These are phyloP conservation scores for Caenorhabditis sp. DNA, from an alignment of 2,888 invertebrate genomes.

Conservation along the genomic window DNA sequence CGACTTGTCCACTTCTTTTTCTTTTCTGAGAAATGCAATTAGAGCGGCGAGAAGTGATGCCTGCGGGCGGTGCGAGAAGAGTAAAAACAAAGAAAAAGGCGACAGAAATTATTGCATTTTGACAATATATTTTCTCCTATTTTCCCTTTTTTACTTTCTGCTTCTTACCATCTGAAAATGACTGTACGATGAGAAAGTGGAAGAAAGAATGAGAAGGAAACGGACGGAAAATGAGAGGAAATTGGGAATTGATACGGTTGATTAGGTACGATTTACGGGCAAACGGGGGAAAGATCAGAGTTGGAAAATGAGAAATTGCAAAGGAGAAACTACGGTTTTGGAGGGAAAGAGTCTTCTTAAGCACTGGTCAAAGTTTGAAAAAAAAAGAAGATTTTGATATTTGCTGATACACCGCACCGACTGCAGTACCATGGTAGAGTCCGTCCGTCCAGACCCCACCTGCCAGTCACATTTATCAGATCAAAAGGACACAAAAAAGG, in stretches of 20 bases:
- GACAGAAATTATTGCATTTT: too few species aligned
- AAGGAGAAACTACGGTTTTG: too few species aligned
- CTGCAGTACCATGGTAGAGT: too few species aligned
- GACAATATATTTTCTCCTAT: too few species aligned
- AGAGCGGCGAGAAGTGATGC: background rate
- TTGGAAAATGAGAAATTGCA: too few species aligned
- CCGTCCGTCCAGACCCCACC: background rate
- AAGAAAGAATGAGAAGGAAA: too few species aligned
- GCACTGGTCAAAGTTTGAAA: too few species aligned
- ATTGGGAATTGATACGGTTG: slow-evolving; percentile 49
- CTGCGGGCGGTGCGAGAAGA: slow-evolving; percentile 3
- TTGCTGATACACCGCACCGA: too few species aligned
- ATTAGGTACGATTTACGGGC: slow-evolving; percentile 42
- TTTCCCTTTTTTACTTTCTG: slow-evolving; percentile 15
- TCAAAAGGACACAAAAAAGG: slow-evolving; percentile 33
- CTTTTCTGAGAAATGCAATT: slow-evolving; percentile 12
- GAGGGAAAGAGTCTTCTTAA: too few species aligned
- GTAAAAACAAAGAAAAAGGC: slow-evolving; percentile 13
- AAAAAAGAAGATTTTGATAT: too few species aligned
- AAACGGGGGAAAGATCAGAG: too few species aligned
- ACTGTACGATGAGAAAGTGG: background rate
- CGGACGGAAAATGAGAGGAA: too few species aligned
- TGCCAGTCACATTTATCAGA: slow-evolving; percentile 23
- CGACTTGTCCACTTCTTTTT: background rate
- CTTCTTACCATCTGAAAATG: slow-evolving; percentile 15